Evolutionary conservation across 1,140 invertebrate species (phyloP), one percentile per base, ranked within the genome.

Genomic region (Phthorimaea operculella): DNA sequence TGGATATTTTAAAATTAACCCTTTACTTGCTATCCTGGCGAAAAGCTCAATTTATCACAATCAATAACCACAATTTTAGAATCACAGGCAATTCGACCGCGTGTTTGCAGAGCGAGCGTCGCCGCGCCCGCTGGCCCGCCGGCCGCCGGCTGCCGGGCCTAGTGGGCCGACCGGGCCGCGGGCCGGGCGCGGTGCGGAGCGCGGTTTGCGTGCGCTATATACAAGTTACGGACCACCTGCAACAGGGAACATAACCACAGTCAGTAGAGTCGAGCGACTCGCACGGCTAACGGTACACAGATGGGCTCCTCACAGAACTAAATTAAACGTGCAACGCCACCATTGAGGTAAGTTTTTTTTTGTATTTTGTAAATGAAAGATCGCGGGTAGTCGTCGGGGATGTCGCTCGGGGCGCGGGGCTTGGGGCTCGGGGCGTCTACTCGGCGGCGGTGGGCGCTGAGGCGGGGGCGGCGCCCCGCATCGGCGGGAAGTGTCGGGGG

Each of bases 401-500:
- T 47, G 44, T 47, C 44, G 10, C 6, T 45, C 42, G 42, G 6
- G 6, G 42, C 11, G 10, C 36, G 36, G 36, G 8, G 36, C n/a
- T 39, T n/a, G 36, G 36, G n/a, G 2, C 36, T 3, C 3, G 36
- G n/a, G 36, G 36, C 47, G 47, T 28, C 36, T 11, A 55, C 2
- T 28, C 21, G 2, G 50, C 34, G 62, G 14, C 39, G 65, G 44
- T 51, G 62, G 21, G 15, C 42, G 52, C 49, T 64, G 44, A 49
- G 61, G 28, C 17, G 44, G 54, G 39, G 62, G 64, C 39, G 34
- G 56, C 48, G 39, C 42, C 28, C 66, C 77, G 67, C 79, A 95
- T 91, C 59, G 93, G 93, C 59, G 94, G 93, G 86, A 95, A 95
- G 83, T 96, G 93, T 53, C 88, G 87, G 54, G 93, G 93, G 81